phyloP scores from a whole-genome alignment of 2,797 vertebrate species.

The Neoniphon sammara region DNA sequence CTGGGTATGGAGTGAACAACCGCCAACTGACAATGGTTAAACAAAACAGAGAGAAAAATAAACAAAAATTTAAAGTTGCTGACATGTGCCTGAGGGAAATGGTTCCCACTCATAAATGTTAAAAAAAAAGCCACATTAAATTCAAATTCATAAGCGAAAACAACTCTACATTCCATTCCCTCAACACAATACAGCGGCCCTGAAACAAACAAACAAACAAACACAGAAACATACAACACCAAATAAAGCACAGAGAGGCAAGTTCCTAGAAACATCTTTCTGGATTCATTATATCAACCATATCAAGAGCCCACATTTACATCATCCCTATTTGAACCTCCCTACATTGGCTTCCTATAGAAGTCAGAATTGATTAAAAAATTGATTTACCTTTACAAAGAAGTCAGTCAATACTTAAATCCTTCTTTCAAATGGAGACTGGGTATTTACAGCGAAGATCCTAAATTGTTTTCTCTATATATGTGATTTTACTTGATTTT shows the following conservation, averaged over 20 bases:
- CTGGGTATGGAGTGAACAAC: slow-evolving; percentile 8
- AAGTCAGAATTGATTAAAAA: no score
- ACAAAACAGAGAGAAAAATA: slow-evolving; percentile 27
- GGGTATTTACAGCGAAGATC: no score
- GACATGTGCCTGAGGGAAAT: slow-evolving; percentile 40
- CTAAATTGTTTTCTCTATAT: no score
- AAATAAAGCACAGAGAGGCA: slow-evolving; percentile 14
- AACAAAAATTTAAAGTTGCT: slow-evolving; percentile 26
- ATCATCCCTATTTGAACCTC: slow-evolving; percentile 33
- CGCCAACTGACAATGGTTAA: slow-evolving; percentile 37
- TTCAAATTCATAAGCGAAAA: slow-evolving; percentile 11
- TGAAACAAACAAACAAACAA: slow-evolving; percentile 5
- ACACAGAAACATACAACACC: slow-evolving; percentile 30
- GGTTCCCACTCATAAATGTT: slow-evolving; percentile 14
- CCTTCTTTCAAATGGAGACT: no score
- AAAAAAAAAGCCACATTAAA: slow-evolving; percentile 38
- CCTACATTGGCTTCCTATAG: no score
- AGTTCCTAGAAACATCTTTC: slow-evolving; percentile 30
- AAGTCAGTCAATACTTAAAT: no score
- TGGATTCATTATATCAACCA: neutral
- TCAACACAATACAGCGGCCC: slow-evolving; percentile 30
- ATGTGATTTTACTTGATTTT: no score
- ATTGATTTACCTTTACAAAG: no score
- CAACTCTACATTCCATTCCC: slow-evolving; percentile 30
- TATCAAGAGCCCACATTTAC: neutral